Conservation (phyloP, 2,888 invertebrate genomes). For the Spodoptera exigua region DNA sequence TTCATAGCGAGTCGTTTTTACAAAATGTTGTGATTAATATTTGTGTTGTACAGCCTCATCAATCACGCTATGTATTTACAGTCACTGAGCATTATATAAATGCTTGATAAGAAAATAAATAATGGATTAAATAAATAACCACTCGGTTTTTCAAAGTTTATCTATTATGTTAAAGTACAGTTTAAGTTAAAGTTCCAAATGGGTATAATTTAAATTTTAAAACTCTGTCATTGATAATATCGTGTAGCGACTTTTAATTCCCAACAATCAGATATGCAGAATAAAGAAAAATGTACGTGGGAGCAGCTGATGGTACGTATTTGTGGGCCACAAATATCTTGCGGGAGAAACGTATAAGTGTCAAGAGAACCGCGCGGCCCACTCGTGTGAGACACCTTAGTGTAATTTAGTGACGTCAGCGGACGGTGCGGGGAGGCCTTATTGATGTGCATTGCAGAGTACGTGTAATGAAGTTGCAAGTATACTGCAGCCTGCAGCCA, state of each 20-base stretch:
- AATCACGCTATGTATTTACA: slow-evolving; percentile 13
- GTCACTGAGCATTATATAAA: slow-evolving; percentile 2
- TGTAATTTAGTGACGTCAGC: slow-evolving; percentile 47
- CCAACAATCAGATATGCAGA: neutral
- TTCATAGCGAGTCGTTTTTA: slow-evolving; percentile 1
- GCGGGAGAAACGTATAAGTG: slow-evolving; percentile 66
- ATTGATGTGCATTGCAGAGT: slow-evolving; percentile 54
- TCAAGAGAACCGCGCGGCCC: slow-evolving; percentile 63
- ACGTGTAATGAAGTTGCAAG: slow-evolving; percentile 50
- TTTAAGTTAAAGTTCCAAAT: too few species aligned
- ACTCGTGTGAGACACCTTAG: slow-evolving; percentile 54
- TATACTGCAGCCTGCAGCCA: slow-evolving; percentile 21
- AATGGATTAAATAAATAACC: neutral
- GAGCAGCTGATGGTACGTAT: slow-evolving; percentile 43
- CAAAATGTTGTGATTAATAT: slow-evolving; percentile 4
- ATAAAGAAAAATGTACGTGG: slow-evolving; percentile 7
- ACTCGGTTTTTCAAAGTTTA: neutral
- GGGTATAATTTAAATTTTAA: too few species aligned
- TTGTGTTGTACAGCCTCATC: slow-evolving; percentile 18
- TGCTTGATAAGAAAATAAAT: slow-evolving; percentile 1
- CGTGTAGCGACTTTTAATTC: neutral
- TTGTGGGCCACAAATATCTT: slow-evolving; percentile 66
- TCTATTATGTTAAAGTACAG: too few species aligned
- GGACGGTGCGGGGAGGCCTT: slow-evolving; percentile 35
- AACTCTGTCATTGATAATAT: too few species aligned